Evolutionary conservation across 1,140 invertebrate species (phyloP).

Genomic region (Nebria ingens): DNA sequence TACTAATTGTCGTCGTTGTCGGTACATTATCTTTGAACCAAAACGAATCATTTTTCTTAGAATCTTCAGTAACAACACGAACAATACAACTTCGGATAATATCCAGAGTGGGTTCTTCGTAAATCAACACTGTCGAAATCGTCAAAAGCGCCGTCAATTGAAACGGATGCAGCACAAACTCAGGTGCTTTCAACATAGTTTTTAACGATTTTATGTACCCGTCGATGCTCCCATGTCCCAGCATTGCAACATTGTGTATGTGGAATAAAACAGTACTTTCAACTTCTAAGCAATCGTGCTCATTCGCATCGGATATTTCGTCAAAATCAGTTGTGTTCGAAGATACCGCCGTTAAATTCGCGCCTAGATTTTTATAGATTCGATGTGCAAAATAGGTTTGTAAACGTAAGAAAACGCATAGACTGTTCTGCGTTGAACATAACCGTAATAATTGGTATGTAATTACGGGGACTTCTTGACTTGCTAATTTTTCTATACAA

Average conservation of each 20-base stretch:
- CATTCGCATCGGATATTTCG: conserved; percentile 20
- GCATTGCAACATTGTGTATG: conserved; percentile 38
- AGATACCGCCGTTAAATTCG: conserved; percentile 5
- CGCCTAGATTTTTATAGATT: conserved; percentile 36
- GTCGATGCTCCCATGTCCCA: conserved; percentile 37
- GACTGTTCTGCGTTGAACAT: conserved; percentile 30
- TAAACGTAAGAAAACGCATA: conserved; percentile 30
- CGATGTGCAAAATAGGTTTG: conserved; percentile 37
- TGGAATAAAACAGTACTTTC: conserved; percentile 48
- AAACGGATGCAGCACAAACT: conserved; percentile 44
- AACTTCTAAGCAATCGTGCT: conserved; percentile 30
- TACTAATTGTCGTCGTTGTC: conserved; percentile 31
- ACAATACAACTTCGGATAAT: conserved; percentile 38
- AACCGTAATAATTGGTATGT: conserved; percentile 36
- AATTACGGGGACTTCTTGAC: conserved; percentile 37
- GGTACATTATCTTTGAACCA: conserved; percentile 41
- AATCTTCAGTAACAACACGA: conserved; percentile 36
- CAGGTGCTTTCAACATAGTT: conserved; percentile 36
- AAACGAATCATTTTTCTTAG: conserved; percentile 35
- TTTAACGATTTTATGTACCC: conserved; percentile 43
- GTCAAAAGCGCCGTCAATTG: conserved; percentile 40
- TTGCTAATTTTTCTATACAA: conserved; percentile 33
- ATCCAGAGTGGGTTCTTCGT: conserved; percentile 40
- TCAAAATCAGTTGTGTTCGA: conserved; percentile 12
- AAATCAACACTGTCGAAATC: conserved; percentile 35